Evolutionary conservation across 2,797 vertebrate genomes (phyloP), one percentile per base, ranked within the genome.

Genomic region (Sphaeramia orbicularis): DNA sequence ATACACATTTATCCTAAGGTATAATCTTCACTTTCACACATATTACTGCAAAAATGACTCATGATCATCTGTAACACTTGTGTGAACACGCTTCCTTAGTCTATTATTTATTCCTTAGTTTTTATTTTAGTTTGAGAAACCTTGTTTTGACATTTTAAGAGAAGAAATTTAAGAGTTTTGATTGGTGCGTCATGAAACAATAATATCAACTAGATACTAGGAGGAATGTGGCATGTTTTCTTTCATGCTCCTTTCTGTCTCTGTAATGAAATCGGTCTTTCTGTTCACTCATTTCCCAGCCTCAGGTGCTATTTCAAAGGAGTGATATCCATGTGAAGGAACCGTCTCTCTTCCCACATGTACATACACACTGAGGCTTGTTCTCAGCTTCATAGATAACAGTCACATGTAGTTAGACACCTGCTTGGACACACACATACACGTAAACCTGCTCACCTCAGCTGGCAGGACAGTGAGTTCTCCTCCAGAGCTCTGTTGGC

Each of bases 381-480:
- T 57, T 65, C 32, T 60, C 47, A 67, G 36, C 64, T 66, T 59
- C 61, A 78, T 36, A 56, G 52, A 69, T 66, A 70, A 54, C 13
- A 63, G 52, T 67, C 51, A 24, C 42, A 57, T 2, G 2, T 27
- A 41, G 19, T 56, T 50, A 45, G 60, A 72, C 52, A 24, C n/a
- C 1, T 6, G 51, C 52, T 62, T 77, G 55, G 58, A 48, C 57
- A 60, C 57, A 58, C 32, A 58, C 56, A 50, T 43, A 65, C 10
- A 16, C 65, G 67, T 65, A 65, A 83, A 87, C 79, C 68, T 72
- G 24, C 71, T 83, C 80, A 87, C 71, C 78, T 77, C 65, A 57
- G 59, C 64, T 74, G 62, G 53, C 57, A 66, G 80, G 42, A 76
- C 64, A 53, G 75, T 35, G 70, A 78, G 65, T 80, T 86, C 65